phyloP scores from a whole-genome alignment of 2,113 vertebrate species.

The Miniopterus natalensis region DNA sequence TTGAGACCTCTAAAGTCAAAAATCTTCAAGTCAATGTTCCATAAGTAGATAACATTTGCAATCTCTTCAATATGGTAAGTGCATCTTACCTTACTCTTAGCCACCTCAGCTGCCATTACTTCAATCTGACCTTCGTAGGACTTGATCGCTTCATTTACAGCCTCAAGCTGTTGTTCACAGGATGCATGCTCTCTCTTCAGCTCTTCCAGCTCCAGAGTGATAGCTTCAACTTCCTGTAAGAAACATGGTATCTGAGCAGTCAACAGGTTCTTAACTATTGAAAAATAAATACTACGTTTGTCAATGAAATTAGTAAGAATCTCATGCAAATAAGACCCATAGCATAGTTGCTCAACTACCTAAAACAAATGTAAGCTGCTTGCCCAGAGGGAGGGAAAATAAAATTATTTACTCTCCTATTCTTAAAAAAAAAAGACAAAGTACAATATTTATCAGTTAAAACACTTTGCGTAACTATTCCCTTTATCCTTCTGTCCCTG shows the following conservation, averaged over 20 bases:
- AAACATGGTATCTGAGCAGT: conserved; percentile 45
- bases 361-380: background rate
- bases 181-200: conserved; percentile 92
- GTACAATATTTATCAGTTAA: background rate
- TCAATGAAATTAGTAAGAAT: conserved; percentile 12
- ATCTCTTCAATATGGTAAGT: conserved; percentile 11
- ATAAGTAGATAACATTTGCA: background rate
- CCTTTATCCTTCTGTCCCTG: background rate
- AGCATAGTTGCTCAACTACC: conserved; percentile 5
- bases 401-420: background rate
- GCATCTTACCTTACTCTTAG: conserved; percentile 91
- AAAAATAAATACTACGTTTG: background rate
- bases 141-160: conserved; percentile 91
- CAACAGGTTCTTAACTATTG: background rate
- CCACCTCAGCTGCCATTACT: conserved; percentile 89
- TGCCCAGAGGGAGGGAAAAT: background rate
- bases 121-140: conserved; percentile 91
- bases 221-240: conserved; percentile 93
- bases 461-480: background rate
- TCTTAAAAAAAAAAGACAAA: background rate
- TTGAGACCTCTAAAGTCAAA: background rate
- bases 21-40: background rate
- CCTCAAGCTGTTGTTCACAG: conserved; percentile 92
- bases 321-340: background rate
- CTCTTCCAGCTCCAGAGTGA: conserved; percentile 94